Evolutionary conservation across 2,888 invertebrate species (phyloP).

Genomic region (Troides oblongomaculatus): DNA sequence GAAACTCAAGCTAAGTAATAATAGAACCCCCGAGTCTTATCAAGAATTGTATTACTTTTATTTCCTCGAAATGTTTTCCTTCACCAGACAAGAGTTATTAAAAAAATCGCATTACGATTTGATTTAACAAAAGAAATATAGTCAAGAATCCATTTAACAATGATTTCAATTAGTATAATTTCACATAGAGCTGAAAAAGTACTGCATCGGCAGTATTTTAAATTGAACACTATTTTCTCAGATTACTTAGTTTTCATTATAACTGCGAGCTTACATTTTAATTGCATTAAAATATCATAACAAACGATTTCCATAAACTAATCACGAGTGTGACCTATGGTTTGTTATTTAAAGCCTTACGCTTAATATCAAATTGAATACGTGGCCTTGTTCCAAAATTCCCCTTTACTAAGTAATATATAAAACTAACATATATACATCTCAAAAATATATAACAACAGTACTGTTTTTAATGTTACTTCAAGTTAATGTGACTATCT

Average conservation of each 20-base stretch:
- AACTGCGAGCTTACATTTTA: conserved; percentile 6
- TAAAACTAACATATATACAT: background rate
- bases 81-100: no score
- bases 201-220: no score
- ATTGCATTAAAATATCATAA: conserved; percentile 3
- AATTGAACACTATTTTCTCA: background rate
- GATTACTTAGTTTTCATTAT: background rate
- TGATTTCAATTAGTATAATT: no score
- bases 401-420: background rate
- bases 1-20: no score
- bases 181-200: no score
- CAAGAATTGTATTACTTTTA: no score
- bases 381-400: background rate
- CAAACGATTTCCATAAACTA: conserved; percentile 12
- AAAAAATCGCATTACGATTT: no score
- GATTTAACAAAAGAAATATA: no score
- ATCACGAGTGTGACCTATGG: conserved; percentile 24
- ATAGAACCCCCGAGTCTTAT: no score
- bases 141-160: no score
- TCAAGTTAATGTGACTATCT: conserved; percentile 4
- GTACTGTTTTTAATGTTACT: background rate
- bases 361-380: conserved; percentile 12
- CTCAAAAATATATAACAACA: background rate
- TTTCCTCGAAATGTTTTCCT: no score
- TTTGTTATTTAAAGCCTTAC: conserved; percentile 7